Conservation (phyloP, 2,113 vertebrate genomes). For the Haemorhous mexicanus region DNA sequence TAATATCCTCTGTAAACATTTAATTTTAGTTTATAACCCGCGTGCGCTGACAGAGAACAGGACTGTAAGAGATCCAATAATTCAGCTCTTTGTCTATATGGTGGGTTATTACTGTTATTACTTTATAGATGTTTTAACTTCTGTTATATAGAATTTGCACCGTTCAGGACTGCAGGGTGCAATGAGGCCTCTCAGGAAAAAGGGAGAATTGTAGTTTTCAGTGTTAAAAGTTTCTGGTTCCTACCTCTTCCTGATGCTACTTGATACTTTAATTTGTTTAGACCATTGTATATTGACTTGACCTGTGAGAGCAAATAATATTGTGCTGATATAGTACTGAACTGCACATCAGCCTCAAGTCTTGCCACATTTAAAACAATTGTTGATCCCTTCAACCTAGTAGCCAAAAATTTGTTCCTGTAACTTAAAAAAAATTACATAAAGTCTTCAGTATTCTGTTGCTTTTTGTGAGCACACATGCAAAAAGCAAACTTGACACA, state of each 20-base stretch:
- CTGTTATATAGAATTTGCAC: background rate
- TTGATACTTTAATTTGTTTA: background rate
- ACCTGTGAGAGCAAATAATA: background rate
- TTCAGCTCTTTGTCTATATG: background rate
- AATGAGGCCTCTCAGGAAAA: background rate
- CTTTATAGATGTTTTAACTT: background rate
- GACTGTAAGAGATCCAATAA: background rate
- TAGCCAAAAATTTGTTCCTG: background rate
- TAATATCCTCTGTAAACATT: conserved; percentile 20
- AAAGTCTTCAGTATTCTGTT: background rate
- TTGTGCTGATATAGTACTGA: background rate
- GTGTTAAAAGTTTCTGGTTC: background rate
- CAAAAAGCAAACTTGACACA: conserved; percentile 40
- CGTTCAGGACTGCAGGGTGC: background rate
- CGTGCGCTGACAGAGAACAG: background rate
- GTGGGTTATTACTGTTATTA: background rate
- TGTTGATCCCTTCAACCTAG: background rate
- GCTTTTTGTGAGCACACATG: background rate
- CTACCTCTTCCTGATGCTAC: background rate
- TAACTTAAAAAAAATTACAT: background rate
- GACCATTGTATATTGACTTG: background rate
- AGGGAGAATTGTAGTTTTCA: background rate
- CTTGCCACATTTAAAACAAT: background rate
- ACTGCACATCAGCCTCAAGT: background rate
- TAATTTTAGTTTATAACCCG: background rate